Evolutionary conservation across 2,888 invertebrate species (phyloP).

Genomic region (Rapana venosa): DNA sequence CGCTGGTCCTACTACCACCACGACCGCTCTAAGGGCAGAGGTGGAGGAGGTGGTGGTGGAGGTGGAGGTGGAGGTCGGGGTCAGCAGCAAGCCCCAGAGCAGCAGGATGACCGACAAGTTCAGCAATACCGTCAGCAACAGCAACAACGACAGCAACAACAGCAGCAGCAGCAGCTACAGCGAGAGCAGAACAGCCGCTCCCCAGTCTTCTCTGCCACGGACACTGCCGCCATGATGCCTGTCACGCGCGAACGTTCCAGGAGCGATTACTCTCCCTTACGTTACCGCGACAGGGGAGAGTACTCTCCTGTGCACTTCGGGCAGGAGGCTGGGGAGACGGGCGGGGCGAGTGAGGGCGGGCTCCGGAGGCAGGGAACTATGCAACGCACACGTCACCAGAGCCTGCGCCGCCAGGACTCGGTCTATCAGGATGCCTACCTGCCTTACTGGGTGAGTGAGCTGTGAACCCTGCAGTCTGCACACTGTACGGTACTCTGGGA

Average conservation of each 20-base stretch:
- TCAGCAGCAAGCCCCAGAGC: not conserved
- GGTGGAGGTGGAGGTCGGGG: not conserved
- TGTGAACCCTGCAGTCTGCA: not conserved
- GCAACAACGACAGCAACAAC: constrained; percentile 22
- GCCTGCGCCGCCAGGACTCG: constrained; percentile 12
- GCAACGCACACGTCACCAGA: constrained; percentile 1
- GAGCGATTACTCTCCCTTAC: constrained; percentile 40
- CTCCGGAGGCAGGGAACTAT: constrained; percentile 18
- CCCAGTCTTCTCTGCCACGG: not conserved
- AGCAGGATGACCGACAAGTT: not conserved
- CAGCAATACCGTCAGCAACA: not conserved
- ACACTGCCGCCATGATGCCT: constrained; percentile 3
- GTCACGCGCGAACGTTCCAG: constrained; percentile 3
- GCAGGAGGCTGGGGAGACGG: not conserved
- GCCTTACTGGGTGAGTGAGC: constrained; percentile 7
- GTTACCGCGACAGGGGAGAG: constrained; percentile 23
- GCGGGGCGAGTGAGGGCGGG: not conserved
- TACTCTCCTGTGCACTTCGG: constrained; percentile 33
- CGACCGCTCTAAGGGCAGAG: constrained; percentile 36
- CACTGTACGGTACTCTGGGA: too few species aligned
- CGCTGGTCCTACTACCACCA: constrained; percentile 46
- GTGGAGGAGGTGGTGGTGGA: not conserved
- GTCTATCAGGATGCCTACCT: not conserved
- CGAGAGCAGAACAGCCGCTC: not conserved
- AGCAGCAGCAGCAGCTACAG: not conserved